Conservation (phyloP, 2,797 vertebrate species). For the Sebastes melanostomus region DNA sequence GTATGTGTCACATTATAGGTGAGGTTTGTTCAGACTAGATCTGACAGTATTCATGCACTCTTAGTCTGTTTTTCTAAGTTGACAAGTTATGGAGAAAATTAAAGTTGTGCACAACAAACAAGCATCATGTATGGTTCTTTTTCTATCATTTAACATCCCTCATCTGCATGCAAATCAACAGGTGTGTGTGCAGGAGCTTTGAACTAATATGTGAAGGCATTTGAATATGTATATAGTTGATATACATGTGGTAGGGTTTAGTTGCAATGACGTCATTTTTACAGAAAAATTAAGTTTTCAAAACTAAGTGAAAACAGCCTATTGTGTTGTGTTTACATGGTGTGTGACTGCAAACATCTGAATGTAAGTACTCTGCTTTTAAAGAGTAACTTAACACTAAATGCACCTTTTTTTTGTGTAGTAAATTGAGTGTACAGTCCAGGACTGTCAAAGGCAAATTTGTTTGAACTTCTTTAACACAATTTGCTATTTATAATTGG, state of each 20-base stretch:
- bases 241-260: constrained; percentile 36
- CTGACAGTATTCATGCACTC: constrained; percentile 25
- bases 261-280: constrained; percentile 53
- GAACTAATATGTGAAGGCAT: constrained; percentile 12
- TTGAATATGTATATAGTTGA: constrained; percentile 54
- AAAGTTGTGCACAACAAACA: constrained; percentile 75
- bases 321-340: not conserved
- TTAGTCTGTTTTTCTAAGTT: constrained; percentile 50
- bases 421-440: not conserved
- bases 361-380: not conserved
- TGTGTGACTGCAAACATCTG: not conserved
- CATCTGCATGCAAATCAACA: constrained; percentile 14
- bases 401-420: not conserved
- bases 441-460: too few species aligned
- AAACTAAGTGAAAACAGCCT: constrained; percentile 21
- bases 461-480: too few species aligned
- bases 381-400: not conserved
- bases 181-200: not conserved
- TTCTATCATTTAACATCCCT: not conserved
- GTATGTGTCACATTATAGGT: not conserved
- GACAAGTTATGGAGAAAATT: constrained; percentile 74
- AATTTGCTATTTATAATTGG: too few species aligned
- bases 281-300: constrained; percentile 66
- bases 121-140: constrained; percentile 11
- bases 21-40: not conserved